Evolutionary conservation across 2,113 vertebrate genomes (phyloP), one percentile per base, ranked within the genome.

Genomic region (Phrynosoma blainvillii): DNA sequence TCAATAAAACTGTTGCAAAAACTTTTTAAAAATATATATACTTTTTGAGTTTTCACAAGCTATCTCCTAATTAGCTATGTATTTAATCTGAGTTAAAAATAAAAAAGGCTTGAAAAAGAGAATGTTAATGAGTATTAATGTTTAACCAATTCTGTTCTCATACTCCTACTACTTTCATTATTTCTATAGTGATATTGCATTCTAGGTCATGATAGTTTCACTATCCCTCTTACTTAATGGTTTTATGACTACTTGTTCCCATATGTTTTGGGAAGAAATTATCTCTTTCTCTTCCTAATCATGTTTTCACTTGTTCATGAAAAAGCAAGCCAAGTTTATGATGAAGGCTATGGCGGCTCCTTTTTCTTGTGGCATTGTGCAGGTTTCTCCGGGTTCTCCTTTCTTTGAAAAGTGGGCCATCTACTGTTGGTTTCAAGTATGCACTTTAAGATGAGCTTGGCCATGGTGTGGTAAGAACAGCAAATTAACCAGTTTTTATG

Each of bases 401-500:
- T 95, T 92, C 93, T 96, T 95, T 95, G 96, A 96, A 95, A 95
- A 92, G 96, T 95, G 93, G 94, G 97, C 96, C 97, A 96, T 91
- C 97, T 97, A 95, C 97, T 95, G 97, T 95, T 96, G 86, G 80
- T 88, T 96, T 97, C 89, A 90, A 95, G 96, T 96, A 97, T 94
- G 93, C 79, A 91, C 93, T 95, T 74, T 84, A 88, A 89, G 93
- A 82, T 54, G 20, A 82, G 18, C 13, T 79, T 70, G 10, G 47
- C 27, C 13, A 70, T 70, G 5, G n/a, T 40, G 65, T 20, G 23
- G 12, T 6, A 77, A 52, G 36, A n/a, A 70, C 12, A 79, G 2
- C 20, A 32, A 56, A 16, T 30, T 21, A 77, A 56, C 27, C 13
- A 70, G n/a, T 5, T 25, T 30, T 32, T 40, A 14, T 40, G 42